Evolutionary conservation across 2,888 invertebrate species (phyloP), one percentile per base, ranked within the genome.

Genomic region (Parnassius apollo): DNA sequence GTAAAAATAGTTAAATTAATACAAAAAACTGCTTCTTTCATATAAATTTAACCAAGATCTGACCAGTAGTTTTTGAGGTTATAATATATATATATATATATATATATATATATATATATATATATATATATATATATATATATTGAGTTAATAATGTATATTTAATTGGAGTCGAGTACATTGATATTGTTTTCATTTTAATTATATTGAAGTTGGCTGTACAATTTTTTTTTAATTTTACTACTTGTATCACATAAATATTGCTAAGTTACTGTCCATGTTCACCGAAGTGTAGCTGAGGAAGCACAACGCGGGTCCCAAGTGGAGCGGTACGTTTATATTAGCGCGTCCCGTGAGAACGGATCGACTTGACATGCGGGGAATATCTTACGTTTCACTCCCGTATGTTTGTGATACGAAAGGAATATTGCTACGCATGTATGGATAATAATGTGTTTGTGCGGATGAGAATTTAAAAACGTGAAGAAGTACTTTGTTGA

Each of bases 291-390:
- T 54, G 61, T 11, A 9, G 51, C 56, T 22, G 9, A 13, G 56
- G 42, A 25, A 35, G 18, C 50, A 42, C 3, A 22, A 9, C 42
- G 57, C 42, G 57, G 12, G 55, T 18, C 13, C 50, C 59, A 44
- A 55, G 45, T 50, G 62, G 55, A 59, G 55, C 62, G 48, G 50
- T 45, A 54, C 55, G 44, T 53, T 44, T 44, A 61, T 53, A 57
- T 57, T 42, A 58, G 59, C 59, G 42, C 58, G 57, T 53, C 48
- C 57, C 62, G 62, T 63, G 62, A 59, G 62, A 63, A 59, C 35
- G 42, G 9, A 57, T 22, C 57, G 35, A 62, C 57, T 53, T 35
- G 45, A 51, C 56, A 46, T 52, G 35, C 13, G 61, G 55, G 1
- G 44, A 49, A 45, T 42, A 53, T 18, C 53, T 54, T 45, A 53